Evolutionary conservation across 2,888 invertebrate genomes (phyloP).

Genomic region (Noctua janthe): DNA sequence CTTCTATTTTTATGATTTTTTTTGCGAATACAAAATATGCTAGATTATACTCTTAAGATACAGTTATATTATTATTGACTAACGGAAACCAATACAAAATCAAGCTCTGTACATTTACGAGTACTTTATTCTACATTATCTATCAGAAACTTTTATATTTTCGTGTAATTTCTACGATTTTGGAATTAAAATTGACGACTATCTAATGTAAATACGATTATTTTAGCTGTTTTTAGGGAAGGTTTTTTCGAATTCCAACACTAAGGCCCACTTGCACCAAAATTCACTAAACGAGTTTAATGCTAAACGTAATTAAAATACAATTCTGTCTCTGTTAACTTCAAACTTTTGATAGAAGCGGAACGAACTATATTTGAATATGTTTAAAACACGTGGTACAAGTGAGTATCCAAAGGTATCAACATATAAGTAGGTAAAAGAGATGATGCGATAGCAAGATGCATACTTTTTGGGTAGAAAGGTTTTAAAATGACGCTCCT

Average conservation of each 20-base stretch:
- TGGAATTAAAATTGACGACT: constrained; percentile 61
- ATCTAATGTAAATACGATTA: constrained; percentile 43
- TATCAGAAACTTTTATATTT: constrained; percentile 46
- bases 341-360: not conserved
- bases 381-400: not conserved
- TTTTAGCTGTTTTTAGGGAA: constrained; percentile 24
- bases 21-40: constrained; percentile 30
- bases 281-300: not conserved
- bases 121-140: constrained; percentile 31
- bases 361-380: not conserved
- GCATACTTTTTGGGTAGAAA: not conserved
- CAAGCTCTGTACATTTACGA: constrained; percentile 42
- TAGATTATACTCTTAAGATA: constrained; percentile 28
- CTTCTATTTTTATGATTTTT: constrained; percentile 8
- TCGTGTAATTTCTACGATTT: constrained; percentile 51
- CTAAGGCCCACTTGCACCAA: not conserved
- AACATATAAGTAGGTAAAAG: not conserved
- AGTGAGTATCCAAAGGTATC: not conserved
- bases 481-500: not conserved
- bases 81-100: constrained; percentile 43
- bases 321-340: not conserved
- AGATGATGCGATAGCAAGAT: not conserved
- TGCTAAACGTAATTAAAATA: not conserved
- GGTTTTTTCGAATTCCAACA: not conserved
- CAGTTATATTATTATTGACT: constrained; percentile 15